A percentile compares a stretch with the other conserved stretches of the same genome.
These are phyloP conservation scores for Parochlus steinenii DNA, from an alignment of 2,888 invertebrate species.

Conservation along the genomic window DNA sequence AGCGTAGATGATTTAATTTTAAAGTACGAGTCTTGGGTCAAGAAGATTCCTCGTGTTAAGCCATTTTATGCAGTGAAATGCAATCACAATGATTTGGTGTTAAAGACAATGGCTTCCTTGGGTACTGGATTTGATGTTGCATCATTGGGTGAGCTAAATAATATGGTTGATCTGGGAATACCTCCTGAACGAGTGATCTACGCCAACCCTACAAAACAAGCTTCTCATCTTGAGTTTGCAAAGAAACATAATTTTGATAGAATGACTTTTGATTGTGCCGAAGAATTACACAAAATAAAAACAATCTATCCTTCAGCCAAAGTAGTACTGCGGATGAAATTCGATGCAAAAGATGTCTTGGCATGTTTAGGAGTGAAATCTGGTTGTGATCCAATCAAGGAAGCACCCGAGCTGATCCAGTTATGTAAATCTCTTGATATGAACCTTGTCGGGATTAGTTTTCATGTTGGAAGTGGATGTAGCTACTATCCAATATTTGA, in stretches of 20 bases:
- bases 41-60: slow-evolving; percentile 68
- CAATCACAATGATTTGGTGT: slow-evolving; percentile 71
- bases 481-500: slow-evolving; percentile 64
- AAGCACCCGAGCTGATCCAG: slow-evolving; percentile 56
- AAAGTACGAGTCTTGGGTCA: slow-evolving; percentile 69
- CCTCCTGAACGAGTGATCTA: slow-evolving; percentile 2
- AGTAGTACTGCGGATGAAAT: slow-evolving; percentile 56
- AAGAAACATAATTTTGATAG: slow-evolving; percentile 3
- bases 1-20: slow-evolving; percentile 73
- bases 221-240: slow-evolving; percentile 6
- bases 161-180: background rate
- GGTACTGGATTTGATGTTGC: slow-evolving; percentile 96
- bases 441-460: slow-evolving; percentile 66
- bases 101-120: slow-evolving; percentile 70
- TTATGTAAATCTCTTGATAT: slow-evolving; percentile 59
- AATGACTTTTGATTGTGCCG: slow-evolving; percentile 6
- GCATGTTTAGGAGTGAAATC: slow-evolving; percentile 72
- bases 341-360: slow-evolving; percentile 49
- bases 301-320: slow-evolving; percentile 6
- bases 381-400: slow-evolving; percentile 66
- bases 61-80: slow-evolving; percentile 97
- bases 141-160: slow-evolving; percentile 76
- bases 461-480: slow-evolving; percentile 92
- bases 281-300: slow-evolving; percentile 7
- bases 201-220: slow-evolving; percentile 7